These are phyloP conservation scores for Brachyalestes nurse DNA, from an alignment of 2,797 vertebrate genomes.

Conservation along the genomic window DNA sequence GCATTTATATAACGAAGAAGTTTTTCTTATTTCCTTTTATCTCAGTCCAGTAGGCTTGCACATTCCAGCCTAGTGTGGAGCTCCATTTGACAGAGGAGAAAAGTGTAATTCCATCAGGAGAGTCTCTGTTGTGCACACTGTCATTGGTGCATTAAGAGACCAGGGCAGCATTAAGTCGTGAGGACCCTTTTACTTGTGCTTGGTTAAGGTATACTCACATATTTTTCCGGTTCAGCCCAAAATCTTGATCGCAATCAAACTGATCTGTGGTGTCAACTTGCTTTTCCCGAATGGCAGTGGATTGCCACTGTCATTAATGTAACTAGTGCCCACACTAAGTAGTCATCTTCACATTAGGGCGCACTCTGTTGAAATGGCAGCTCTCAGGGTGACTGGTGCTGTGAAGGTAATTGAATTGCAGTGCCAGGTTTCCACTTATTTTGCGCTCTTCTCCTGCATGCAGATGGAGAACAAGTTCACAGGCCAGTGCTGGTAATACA, in stretches of 20 bases:
- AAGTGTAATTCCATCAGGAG: conserved; percentile 11
- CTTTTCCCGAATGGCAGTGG: background rate
- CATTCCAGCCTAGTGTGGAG: too few species aligned
- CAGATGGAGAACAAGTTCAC: background rate
- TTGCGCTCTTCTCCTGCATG: background rate
- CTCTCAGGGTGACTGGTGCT: conserved; percentile 26
- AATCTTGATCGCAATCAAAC: background rate
- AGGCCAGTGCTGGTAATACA: background rate
- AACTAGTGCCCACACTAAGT: conserved; percentile 11
- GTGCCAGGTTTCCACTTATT: background rate
- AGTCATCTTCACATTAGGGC: conserved; percentile 28
- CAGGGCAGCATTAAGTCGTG: background rate
- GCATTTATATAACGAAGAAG: background rate
- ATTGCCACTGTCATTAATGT: conserved; percentile 17
- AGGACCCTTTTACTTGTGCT: background rate
- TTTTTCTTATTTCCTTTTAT: background rate
- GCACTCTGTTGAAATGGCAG: conserved; percentile 18
- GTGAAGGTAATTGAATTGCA: conserved; percentile 36
- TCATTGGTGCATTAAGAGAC: conserved; percentile 14
- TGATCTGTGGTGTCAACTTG: background rate
- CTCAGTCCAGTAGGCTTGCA: background rate
- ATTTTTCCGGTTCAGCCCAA: background rate
- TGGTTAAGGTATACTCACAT: too few species aligned
- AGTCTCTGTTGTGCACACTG: background rate
- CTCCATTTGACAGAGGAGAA: background rate